phyloP scores from a whole-genome alignment of 2,113 vertebrate species.

The Salminus brasiliensis region DNA sequence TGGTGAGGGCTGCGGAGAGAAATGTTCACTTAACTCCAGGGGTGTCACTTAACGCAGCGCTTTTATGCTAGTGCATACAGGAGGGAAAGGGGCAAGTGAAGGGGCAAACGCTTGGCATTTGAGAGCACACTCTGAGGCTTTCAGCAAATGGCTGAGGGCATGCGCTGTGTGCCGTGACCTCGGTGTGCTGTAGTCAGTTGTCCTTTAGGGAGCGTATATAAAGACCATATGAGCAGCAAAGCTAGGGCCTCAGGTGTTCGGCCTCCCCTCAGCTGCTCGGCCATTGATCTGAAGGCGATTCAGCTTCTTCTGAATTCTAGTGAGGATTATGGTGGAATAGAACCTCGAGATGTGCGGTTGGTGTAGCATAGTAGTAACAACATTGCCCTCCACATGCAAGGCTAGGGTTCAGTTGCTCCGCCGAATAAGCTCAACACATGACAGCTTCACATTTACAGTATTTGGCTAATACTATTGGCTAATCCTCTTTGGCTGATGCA shows the following conservation, averaged over 20 bases:
- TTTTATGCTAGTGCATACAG: constrained; percentile 42
- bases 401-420: too few relatives aligned
- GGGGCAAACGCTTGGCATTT: constrained; percentile 35
- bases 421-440: too few relatives aligned
- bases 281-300: constrained; percentile 39
- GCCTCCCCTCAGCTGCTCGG: constrained; percentile 9
- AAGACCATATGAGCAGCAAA: constrained; percentile 4
- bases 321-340: constrained; percentile 17
- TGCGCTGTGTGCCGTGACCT: neutral
- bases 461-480: too few relatives aligned
- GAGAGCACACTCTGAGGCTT: constrained; percentile 26
- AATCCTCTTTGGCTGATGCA: too few relatives aligned
- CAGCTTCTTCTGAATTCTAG: neutral
- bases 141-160: constrained; percentile 15
- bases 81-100: constrained; percentile 24
- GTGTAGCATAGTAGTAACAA: too few relatives aligned
- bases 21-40: constrained; percentile 50
- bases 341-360: too few relatives aligned
- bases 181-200: neutral
- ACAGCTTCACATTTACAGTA: too few relatives aligned
- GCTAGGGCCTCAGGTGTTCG: constrained; percentile 36
- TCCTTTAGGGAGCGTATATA: constrained; percentile 2
- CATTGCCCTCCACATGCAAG: too few relatives aligned
- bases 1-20: constrained; percentile 20
- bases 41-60: constrained; percentile 42